phyloP scores from a whole-genome alignment of 2,888 invertebrate genomes.

The Drosophila nr. perissopoda region DNA sequence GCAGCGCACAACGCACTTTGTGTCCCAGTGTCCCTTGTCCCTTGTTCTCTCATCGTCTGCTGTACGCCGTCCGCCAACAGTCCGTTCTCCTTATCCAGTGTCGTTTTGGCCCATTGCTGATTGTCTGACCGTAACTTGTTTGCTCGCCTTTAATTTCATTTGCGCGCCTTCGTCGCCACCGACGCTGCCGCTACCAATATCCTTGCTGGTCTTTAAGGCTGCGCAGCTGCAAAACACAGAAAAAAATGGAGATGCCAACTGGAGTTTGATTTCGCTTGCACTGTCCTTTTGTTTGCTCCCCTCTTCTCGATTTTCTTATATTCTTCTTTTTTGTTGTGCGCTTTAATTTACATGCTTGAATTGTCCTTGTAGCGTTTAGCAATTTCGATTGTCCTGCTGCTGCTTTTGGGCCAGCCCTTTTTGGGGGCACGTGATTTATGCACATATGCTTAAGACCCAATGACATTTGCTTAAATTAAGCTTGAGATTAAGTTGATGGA shows the following conservation, averaged over 20 bases:
- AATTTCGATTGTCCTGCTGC: conserved; percentile 76
- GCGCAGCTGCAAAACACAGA: conserved; percentile 14
- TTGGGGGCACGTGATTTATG: conserved; percentile 75
- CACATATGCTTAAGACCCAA: conserved; percentile 70
- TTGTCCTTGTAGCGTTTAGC: conserved; percentile 80
- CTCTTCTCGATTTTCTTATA: conserved; percentile 20
- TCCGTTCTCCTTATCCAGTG: conserved; percentile 68
- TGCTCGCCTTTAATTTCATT: conserved; percentile 83
- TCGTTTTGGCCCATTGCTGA: conserved; percentile 74
- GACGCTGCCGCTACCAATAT: conserved; percentile 28
- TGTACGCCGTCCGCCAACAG: conserved; percentile 14
- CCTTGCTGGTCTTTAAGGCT: conserved; percentile 58
- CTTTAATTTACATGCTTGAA: conserved; percentile 82
- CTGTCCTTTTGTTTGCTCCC: conserved; percentile 42
- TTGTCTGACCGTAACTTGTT: conserved; percentile 82
- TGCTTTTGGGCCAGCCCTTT: conserved; percentile 39
- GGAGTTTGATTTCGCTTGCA: conserved; percentile 41
- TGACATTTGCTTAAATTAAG: conserved; percentile 42
- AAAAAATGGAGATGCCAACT: conserved; percentile 26
- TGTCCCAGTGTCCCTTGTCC: conserved; percentile 48
- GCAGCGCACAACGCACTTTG: conserved; percentile 67
- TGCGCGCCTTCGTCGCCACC: conserved; percentile 62
- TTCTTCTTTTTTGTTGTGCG: conserved; percentile 24
- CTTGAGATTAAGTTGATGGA: conserved; percentile 8
- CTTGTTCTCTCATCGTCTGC: conserved; percentile 36